phyloP scores from a whole-genome alignment of 2,888 invertebrate genomes.

The Hemithea aestivaria region DNA sequence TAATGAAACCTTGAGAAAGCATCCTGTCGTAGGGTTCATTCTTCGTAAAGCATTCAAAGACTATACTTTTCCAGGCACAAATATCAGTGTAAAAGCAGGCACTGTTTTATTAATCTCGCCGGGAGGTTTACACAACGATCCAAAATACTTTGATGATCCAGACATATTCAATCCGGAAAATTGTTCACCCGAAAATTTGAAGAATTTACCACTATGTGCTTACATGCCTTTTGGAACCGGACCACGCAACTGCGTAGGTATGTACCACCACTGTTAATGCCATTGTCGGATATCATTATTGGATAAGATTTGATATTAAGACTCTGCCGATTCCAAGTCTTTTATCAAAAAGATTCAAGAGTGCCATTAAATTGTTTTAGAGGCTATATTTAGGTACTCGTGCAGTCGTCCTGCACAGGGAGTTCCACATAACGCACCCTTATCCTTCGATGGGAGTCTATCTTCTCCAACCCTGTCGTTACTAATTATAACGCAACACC shows the following conservation, averaged over 20 bases:
- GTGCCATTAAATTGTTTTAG: too few species aligned
- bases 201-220: conserved; percentile 25
- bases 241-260: conserved; percentile 46
- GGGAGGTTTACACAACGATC: conserved; percentile 36
- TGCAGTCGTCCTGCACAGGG: too few species aligned
- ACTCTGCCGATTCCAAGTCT: too few species aligned
- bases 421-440: too few species aligned
- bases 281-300: not conserved
- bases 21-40: conserved; percentile 27
- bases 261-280: too few species aligned
- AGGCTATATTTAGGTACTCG: too few species aligned
- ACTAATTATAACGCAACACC: too few species aligned
- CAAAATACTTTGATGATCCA: conserved; percentile 38
- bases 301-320: not conserved
- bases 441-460: too few species aligned
- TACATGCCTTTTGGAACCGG: conserved; percentile 30
- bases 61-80: conserved; percentile 26
- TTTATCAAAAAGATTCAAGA: too few species aligned
- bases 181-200: conserved; percentile 30
- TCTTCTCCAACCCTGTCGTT: too few species aligned
- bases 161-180: conserved; percentile 40
- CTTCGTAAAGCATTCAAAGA: conserved; percentile 9
- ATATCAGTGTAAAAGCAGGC: conserved; percentile 32
- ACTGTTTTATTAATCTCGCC: conserved; percentile 24
- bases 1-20: conserved; percentile 32